These are phyloP conservation scores for Drosophila ercepeae DNA, from an alignment of 1,140 invertebrate genomes.

Conservation along the genomic window DNA sequence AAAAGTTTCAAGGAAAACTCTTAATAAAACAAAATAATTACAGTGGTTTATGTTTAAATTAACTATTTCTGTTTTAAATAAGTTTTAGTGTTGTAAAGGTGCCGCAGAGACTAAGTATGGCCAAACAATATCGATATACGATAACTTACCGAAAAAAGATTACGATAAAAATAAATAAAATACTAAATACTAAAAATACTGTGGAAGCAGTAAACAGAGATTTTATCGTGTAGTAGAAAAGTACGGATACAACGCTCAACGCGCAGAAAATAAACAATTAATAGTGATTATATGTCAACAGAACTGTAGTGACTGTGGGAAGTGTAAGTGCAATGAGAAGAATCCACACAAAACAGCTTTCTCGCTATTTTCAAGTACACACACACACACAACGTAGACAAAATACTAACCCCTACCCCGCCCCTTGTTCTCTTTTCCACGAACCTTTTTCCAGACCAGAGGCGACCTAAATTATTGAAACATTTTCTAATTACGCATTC, in stretches of 20 bases:
- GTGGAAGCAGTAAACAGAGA: constrained; percentile 66
- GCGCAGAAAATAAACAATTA: constrained; percentile 8
- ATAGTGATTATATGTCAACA: constrained; percentile 19
- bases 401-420: constrained; percentile 67
- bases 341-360: constrained; percentile 7
- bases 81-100: no score
- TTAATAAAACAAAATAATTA: no score
- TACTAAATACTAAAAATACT: constrained; percentile 13
- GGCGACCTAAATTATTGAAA: constrained; percentile 68
- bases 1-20: no score
- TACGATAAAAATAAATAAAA: background rate
- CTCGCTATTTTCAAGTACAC: constrained; percentile 13
- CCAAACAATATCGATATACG: background rate
- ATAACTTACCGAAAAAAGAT: background rate
- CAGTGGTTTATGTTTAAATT: no score
- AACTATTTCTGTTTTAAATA: no score
- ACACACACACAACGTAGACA: constrained; percentile 63
- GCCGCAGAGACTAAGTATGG: no score
- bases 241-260: background rate
- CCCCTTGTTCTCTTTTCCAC: constrained; percentile 34
- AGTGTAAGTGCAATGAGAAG: constrained; percentile 7
- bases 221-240: constrained; percentile 46
- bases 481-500: constrained; percentile 72
- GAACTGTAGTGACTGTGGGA: background rate
- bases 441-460: constrained; percentile 55